phyloP scores from a whole-genome alignment of 92 coral and sea anemone genomes.

The Epizoanthus ramosus region DNA sequence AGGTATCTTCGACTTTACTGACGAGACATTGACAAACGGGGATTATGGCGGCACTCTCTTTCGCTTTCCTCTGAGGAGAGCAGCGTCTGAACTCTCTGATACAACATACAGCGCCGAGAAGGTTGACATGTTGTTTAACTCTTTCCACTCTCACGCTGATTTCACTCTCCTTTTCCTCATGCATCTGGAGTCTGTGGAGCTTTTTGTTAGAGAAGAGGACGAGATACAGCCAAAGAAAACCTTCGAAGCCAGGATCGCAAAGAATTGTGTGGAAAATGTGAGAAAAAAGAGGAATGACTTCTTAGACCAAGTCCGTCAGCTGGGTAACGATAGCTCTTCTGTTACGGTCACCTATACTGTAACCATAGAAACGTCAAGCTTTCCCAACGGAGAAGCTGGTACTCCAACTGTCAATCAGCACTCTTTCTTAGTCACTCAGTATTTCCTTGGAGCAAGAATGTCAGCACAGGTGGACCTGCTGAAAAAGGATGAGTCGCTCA shows the following conservation, averaged over 20 bases:
- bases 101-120: constrained; percentile 67
- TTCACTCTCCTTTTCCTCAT: constrained; percentile 67
- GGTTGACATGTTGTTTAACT: constrained; percentile 53
- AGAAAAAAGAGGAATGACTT: constrained; percentile 54
- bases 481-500: constrained; percentile 54
- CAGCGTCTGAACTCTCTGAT: constrained; percentile 63
- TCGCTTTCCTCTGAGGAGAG: constrained; percentile 77
- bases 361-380: not conserved
- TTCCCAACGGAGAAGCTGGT: constrained; percentile 21
- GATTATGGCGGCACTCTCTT: constrained; percentile 75
- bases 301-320: constrained; percentile 26
- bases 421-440: constrained; percentile 64
- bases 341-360: too few relatives aligned
- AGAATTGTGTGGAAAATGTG: constrained; percentile 54
- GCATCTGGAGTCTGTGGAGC: constrained; percentile 60
- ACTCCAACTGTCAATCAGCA: constrained; percentile 34
- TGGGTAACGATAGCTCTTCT: too few relatives aligned
- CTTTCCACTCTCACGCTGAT: constrained; percentile 63
- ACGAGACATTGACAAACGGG: constrained; percentile 8
- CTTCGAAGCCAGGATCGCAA: constrained; percentile 67
- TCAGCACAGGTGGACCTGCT: constrained; percentile 51
- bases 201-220: constrained; percentile 53
- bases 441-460: constrained; percentile 52
- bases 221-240: constrained; percentile 29
- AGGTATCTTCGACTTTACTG: constrained; percentile 51